A percentile compares a stretch with the other conserved stretches of the same genome.
phyloP scores from a whole-genome alignment of 2,113 vertebrate species.

The Rhombomys opimus region DNA sequence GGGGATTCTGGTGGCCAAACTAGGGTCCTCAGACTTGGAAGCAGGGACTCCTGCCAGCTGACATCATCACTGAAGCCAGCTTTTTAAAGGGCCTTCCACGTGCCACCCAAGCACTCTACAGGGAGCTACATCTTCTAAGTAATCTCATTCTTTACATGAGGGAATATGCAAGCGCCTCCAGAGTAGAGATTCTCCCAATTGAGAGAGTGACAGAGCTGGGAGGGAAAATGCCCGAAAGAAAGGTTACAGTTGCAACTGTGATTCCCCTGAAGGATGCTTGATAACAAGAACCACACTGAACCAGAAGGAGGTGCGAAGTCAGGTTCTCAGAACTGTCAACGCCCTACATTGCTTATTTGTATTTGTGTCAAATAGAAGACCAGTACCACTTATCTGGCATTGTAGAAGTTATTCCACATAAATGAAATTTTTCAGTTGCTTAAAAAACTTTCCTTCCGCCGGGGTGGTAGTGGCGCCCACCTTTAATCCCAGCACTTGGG shows the following conservation, averaged over 20 bases:
- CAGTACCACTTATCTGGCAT: conserved; percentile 35
- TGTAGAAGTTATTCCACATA: not conserved
- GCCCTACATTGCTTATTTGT: not conserved
- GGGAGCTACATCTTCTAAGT: not conserved
- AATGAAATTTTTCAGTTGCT: not conserved
- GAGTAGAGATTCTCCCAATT: not conserved
- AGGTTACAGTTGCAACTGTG: conserved; percentile 56
- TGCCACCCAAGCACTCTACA: not conserved
- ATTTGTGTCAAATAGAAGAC: conserved; percentile 52
- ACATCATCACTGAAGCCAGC: not conserved
- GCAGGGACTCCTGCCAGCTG: not conserved
- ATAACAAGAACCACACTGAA: not conserved
- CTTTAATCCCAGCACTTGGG: too few species aligned
- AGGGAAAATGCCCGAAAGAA: conserved; percentile 32
- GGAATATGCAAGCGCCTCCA: not conserved
- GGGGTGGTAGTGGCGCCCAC: too few species aligned
- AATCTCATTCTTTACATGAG: conserved; percentile 10
- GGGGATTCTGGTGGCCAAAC: not conserved
- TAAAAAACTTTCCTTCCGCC: not conserved
- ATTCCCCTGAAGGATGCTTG: conserved; percentile 58
- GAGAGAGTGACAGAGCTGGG: not conserved
- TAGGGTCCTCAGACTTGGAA: not conserved
- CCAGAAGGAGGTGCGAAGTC: not conserved
- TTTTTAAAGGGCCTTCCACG: not conserved
- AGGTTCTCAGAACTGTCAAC: not conserved